These are phyloP conservation scores for Artibeus lituratus DNA, from an alignment of 2,797 vertebrate genomes.

Conservation along the genomic window DNA sequence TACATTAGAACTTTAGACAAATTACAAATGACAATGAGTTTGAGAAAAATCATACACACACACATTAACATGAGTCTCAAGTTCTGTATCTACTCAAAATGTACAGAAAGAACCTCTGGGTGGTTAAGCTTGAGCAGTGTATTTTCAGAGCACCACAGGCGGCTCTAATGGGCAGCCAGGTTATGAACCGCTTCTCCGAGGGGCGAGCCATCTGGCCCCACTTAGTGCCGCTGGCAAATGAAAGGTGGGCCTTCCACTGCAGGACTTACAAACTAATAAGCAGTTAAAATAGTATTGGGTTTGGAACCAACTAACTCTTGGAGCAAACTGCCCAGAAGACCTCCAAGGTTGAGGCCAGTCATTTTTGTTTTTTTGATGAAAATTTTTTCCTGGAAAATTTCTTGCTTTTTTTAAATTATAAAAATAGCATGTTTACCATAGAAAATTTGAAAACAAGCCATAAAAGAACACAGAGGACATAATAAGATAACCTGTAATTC, in stretches of 20 bases:
- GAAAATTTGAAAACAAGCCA: background rate
- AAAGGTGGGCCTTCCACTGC: background rate
- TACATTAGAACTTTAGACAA: background rate
- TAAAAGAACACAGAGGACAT: background rate
- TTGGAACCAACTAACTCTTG: constrained; percentile 12
- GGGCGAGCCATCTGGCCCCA: background rate
- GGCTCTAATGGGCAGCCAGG: background rate
- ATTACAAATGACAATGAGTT: background rate
- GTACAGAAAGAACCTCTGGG: background rate
- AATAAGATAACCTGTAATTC: background rate
- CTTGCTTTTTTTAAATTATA: background rate
- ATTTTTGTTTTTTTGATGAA: background rate
- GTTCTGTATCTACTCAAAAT: background rate
- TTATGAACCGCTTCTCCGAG: background rate
- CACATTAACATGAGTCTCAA: background rate
- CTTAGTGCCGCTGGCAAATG: constrained; percentile 7
- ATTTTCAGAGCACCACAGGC: background rate
- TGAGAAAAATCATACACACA: background rate
- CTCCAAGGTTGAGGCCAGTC: background rate
- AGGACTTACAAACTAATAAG: background rate
- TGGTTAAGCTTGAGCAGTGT: background rate
- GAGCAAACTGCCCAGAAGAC: background rate
- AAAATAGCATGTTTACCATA: background rate
- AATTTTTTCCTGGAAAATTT: background rate
- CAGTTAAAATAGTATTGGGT: constrained; percentile 4